Base-by-base conservation (phyloP, 2,888 invertebrate species). In the Neoascia interrupta region DNA sequence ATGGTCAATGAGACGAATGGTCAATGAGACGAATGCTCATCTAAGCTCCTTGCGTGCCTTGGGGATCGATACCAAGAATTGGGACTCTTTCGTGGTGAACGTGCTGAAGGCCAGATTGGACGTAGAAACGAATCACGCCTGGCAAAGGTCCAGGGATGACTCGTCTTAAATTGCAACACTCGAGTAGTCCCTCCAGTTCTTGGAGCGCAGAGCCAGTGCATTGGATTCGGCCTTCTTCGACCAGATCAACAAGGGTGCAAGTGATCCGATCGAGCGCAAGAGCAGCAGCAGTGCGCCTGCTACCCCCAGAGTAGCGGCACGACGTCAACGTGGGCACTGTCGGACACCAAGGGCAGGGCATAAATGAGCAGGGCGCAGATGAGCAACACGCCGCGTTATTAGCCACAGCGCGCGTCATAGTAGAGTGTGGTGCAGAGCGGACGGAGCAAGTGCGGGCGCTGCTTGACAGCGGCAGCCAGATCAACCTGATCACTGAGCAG, bases 101-200 rank as follows among this genome's bases (percentile, higher is more conserved):
- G 37, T 49, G 61, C 8, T 61, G 10, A 23, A 37, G 15, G 16
- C 23, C 8, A 15, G 61, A 4, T 23, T 61, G 6, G 61, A 61
- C n/a, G 5, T 23, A 0, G 49, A 61, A 10, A 61, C 61, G 2
- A 61, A 61, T 28, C 49, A 21, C 8, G 63, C 41, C 3, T 63
- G 41, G 41, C 63, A 63, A 21, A 39, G 51, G 63, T 15, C 10
- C 18, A 1, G 49, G 43, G 56, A 41, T 4, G 21, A 53, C 11
- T n/a, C n/a, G n/a, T n/a, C n/a, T n/a, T n/a, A n/a, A n/a, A 26
- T 26, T 26, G 26, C 26, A 8, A 26, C 26, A 26, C 26, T 26
- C 26, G 26, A 26, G 26, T 4, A 26, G 8, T 26, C 8, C 8
- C 8, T 26, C 8, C 4, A 26, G 34, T 53, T 53, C 15, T 23